Evolutionary conservation across 2,888 invertebrate species (phyloP).

Genomic region (Ramazzottius varieornatus): DNA sequence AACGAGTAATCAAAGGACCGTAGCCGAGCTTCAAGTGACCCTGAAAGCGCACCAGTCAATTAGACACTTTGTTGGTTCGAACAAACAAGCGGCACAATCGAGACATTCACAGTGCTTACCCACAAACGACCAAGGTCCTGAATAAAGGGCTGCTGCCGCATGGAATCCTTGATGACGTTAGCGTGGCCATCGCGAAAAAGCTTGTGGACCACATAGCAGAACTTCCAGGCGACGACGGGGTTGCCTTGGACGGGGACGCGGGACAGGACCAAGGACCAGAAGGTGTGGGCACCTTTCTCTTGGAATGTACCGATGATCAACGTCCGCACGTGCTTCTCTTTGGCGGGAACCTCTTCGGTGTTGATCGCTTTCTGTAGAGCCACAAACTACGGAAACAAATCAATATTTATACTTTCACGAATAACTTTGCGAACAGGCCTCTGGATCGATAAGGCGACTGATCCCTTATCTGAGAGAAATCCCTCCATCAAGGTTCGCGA

Average conservation of each 20-base stretch:
- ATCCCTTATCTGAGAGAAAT: too few relatives aligned
- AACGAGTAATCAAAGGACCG: constrained; percentile 64
- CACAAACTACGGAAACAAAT: constrained; percentile 35
- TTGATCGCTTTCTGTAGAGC: constrained; percentile 82
- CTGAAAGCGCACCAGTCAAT: constrained; percentile 22
- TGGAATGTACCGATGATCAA: constrained; percentile 71
- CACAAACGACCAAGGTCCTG: constrained; percentile 68
- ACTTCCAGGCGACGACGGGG: constrained; percentile 92
- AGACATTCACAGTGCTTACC: constrained; percentile 30
- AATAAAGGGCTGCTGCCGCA: constrained; percentile 47
- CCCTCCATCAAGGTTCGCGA: too few relatives aligned
- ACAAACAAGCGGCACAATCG: background rate
- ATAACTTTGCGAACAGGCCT: too few relatives aligned
- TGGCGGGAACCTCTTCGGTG: constrained; percentile 65
- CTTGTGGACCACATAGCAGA: constrained; percentile 89
- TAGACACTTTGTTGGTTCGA: constrained; percentile 7
- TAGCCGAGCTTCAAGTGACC: constrained; percentile 80
- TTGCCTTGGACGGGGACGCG: constrained; percentile 62
- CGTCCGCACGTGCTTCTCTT: constrained; percentile 84
- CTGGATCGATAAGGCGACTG: too few relatives aligned
- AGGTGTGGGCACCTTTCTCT: constrained; percentile 63
- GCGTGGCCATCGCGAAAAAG: constrained; percentile 77
- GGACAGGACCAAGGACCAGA: constrained; percentile 44
- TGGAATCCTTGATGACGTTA: constrained; percentile 46
- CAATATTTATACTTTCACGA: background rate